A percentile compares a stretch with the other conserved stretches of the same genome.
Evolutionary conservation across 1,140 invertebrate genomes (phyloP).

Genomic region (Sinonovacula constricta): DNA sequence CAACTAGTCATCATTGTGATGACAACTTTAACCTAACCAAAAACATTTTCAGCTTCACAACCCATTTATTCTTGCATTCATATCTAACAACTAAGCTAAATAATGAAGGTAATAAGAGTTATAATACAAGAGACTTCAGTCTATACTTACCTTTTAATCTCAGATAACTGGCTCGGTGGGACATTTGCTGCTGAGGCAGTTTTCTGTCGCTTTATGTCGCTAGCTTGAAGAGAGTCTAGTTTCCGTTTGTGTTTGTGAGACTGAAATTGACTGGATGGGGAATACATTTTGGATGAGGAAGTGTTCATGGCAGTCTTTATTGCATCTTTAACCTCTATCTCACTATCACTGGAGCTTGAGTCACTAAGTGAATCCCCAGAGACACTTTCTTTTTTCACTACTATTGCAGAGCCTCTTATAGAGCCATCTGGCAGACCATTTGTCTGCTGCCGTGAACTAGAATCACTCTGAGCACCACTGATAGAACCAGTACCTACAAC

Average conservation of each 20-base stretch:
- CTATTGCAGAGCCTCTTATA: neutral
- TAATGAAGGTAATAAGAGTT: no score
- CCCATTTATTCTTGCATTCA: no score
- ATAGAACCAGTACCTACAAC: no score
- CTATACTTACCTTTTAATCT: slow-evolving; percentile 24
- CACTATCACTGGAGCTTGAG: slow-evolving; percentile 10
- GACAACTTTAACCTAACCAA: no score
- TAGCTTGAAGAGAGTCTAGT: slow-evolving; percentile 13
- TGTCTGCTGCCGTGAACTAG: no score
- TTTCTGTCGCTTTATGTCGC: slow-evolving; percentile 36
- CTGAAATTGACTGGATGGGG: slow-evolving; percentile 33
- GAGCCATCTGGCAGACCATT: neutral
- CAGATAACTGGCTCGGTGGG: neutral
- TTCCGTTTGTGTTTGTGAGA: slow-evolving; percentile 38
- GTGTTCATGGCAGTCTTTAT: slow-evolving; percentile 9
- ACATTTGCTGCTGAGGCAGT: slow-evolving; percentile 21
- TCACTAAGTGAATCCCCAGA: slow-evolving; percentile 23
- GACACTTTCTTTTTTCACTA: neutral
- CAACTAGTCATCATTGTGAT: no score
- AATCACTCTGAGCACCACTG: no score
- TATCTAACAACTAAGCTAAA: no score
- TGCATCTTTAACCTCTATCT: slow-evolving; percentile 15
- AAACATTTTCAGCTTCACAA: no score
- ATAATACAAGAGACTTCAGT: no score
- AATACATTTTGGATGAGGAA: slow-evolving; percentile 36